Conservation (phyloP, 2,888 invertebrate species). For the Rugalucina vietnamica region DNA sequence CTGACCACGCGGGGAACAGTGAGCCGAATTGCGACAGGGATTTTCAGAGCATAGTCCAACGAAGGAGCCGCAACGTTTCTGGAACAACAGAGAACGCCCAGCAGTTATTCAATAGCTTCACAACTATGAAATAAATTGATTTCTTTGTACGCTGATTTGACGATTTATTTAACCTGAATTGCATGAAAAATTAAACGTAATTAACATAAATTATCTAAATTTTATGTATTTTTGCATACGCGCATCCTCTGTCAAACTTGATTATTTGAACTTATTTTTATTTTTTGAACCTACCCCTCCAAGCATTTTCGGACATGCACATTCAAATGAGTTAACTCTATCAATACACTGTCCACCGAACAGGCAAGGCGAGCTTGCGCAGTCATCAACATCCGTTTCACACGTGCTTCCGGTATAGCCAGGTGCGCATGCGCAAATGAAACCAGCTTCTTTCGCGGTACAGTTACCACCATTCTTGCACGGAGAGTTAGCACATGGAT, state of each 20-base stretch:
- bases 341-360: conserved; percentile 57
- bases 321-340: conserved; percentile 49
- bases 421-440: conserved; percentile 41
- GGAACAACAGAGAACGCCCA: background rate
- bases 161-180: too few species aligned
- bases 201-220: too few species aligned
- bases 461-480: conserved; percentile 51
- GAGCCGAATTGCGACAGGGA: conserved; percentile 46
- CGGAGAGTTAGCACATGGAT: conserved; percentile 41
- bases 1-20: conserved; percentile 46
- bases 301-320: conserved; percentile 55
- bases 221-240: too few species aligned
- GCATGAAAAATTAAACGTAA: too few species aligned
- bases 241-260: too few species aligned
- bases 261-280: background rate
- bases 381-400: conserved; percentile 58
- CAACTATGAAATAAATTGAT: too few species aligned
- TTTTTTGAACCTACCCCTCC: conserved; percentile 51
- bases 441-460: background rate
- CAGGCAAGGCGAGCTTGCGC: conserved; percentile 55
- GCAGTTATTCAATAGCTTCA: too few species aligned
- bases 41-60: conserved; percentile 42
- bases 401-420: conserved; percentile 60
- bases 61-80: conserved; percentile 47
- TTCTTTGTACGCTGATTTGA: too few species aligned